A percentile compares a stretch with the other conserved stretches of the same genome.
Conservation (phyloP, 2,888 invertebrate genomes). For the Nomada ferruginata region DNA sequence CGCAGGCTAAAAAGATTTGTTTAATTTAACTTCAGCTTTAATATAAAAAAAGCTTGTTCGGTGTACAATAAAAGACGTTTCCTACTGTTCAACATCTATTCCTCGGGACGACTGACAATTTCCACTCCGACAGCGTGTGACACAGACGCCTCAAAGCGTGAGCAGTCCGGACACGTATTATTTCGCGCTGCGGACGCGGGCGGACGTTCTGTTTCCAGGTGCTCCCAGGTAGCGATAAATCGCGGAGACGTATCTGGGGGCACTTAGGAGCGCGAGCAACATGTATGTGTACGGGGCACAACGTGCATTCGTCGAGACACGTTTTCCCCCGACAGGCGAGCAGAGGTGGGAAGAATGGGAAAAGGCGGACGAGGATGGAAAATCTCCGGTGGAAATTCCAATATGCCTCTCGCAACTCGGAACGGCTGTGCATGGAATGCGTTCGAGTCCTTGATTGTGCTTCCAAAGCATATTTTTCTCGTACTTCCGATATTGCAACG, state of each 20-base stretch:
- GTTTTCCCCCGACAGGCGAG: slow-evolving; percentile 56
- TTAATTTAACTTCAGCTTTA: too few relatives aligned
- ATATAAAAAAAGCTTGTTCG: too few relatives aligned
- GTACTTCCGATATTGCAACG: slow-evolving; percentile 77
- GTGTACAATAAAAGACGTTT: too few relatives aligned
- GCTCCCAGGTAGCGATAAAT: slow-evolving; percentile 62
- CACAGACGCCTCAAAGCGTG: slow-evolving; percentile 22
- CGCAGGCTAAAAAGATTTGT: too few relatives aligned
- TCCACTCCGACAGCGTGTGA: background rate
- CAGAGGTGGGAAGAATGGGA: slow-evolving; percentile 25
- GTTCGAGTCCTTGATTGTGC: slow-evolving; percentile 82
- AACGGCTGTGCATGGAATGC: slow-evolving; percentile 81
- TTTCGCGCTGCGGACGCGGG: slow-evolving; percentile 25
- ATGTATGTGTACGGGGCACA: slow-evolving; percentile 56
- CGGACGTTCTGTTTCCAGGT: slow-evolving; percentile 56
- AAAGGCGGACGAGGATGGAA: slow-evolving; percentile 28
- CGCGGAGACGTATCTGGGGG: slow-evolving; percentile 55
- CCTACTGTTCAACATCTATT: background rate
- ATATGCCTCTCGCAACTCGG: slow-evolving; percentile 79
- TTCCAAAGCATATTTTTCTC: slow-evolving; percentile 81
- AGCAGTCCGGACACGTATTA: slow-evolving; percentile 22
- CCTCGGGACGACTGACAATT: background rate
- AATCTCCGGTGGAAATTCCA: slow-evolving; percentile 80
- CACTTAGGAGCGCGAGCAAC: slow-evolving; percentile 52
- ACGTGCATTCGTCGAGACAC: slow-evolving; percentile 63